phyloP scores from a whole-genome alignment of 1,140 invertebrate species.

The Protaetia brevitarsis region DNA sequence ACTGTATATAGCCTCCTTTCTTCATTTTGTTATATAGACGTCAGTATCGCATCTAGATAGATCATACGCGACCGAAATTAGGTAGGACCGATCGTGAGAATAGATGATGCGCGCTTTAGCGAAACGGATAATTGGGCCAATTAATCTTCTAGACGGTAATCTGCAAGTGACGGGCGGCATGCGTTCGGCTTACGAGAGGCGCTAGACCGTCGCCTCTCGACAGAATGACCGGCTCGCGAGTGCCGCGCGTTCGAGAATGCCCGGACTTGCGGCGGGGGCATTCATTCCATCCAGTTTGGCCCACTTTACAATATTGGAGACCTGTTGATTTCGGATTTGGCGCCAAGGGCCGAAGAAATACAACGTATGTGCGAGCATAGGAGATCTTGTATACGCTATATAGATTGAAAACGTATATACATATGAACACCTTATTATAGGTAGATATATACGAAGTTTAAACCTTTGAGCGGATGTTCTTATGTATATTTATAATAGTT shows the following conservation, averaged over 20 bases:
- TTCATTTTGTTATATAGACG: too few relatives aligned
- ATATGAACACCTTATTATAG: too few relatives aligned
- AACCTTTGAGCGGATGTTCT: too few relatives aligned
- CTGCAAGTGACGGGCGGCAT: slow-evolving; percentile 11
- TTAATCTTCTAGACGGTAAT: slow-evolving; percentile 20
- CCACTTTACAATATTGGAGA: slow-evolving; percentile 22
- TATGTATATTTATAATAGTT: too few relatives aligned
- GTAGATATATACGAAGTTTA: too few relatives aligned
- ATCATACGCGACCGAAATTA: too few relatives aligned
- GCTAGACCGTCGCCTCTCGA: slow-evolving; percentile 7
- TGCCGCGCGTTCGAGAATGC: neutral
- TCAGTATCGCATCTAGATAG: too few relatives aligned
- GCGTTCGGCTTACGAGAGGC: slow-evolving; percentile 2
- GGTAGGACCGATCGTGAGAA: too few relatives aligned
- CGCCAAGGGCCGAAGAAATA: neutral
- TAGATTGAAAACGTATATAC: too few relatives aligned
- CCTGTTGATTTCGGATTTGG: slow-evolving; percentile 21
- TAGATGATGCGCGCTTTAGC: neutral
- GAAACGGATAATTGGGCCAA: slow-evolving; percentile 19
- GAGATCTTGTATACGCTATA: too few relatives aligned
- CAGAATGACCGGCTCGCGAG: neutral
- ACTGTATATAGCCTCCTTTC: too few relatives aligned
- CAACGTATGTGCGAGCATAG: too few relatives aligned
- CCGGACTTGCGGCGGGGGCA: neutral
- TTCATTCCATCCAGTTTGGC: neutral